Conservation (phyloP, 2,113 vertebrate genomes). For the Acanthochromis polyacanthus region DNA sequence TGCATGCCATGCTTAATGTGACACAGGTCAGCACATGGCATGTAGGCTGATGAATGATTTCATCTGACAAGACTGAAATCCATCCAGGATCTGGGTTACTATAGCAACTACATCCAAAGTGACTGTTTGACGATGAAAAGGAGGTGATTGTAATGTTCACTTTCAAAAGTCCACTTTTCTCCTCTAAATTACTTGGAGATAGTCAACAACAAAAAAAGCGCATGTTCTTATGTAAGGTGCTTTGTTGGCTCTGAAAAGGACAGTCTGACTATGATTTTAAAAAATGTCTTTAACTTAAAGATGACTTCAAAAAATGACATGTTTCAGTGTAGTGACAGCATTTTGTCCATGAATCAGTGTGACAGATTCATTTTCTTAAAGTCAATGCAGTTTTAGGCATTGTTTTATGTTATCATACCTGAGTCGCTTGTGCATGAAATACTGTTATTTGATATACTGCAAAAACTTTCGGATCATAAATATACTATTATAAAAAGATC, state of each 20-base stretch:
- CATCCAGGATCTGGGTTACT: conserved; percentile 54
- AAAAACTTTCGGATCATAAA: too few relatives aligned
- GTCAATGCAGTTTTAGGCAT: too few relatives aligned
- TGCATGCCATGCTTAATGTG: too few relatives aligned
- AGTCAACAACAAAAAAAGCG: neutral
- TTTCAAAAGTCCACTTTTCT: conserved; percentile 18
- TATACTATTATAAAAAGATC: too few relatives aligned
- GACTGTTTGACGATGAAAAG: conserved; percentile 51
- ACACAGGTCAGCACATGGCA: conserved; percentile 17
- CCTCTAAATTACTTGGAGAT: neutral
- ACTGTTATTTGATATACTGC: too few relatives aligned
- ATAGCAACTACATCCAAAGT: conserved; percentile 63
- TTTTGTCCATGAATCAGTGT: too few relatives aligned
- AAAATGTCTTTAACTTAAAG: conserved; percentile 9
- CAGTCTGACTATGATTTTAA: neutral
- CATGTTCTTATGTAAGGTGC: conserved; percentile 3
- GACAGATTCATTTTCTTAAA: too few relatives aligned
- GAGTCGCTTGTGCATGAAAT: too few relatives aligned
- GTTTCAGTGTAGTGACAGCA: too few relatives aligned
- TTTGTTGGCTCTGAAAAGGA: neutral
- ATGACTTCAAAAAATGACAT: neutral
- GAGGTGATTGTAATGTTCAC: conserved; percentile 20
- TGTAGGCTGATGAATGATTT: conserved; percentile 36
- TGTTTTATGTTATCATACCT: too few relatives aligned
- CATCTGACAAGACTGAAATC: conserved; percentile 53